Evolutionary conservation across 2,888 invertebrate genomes (phyloP).

Genomic region (Lagria hirta): DNA sequence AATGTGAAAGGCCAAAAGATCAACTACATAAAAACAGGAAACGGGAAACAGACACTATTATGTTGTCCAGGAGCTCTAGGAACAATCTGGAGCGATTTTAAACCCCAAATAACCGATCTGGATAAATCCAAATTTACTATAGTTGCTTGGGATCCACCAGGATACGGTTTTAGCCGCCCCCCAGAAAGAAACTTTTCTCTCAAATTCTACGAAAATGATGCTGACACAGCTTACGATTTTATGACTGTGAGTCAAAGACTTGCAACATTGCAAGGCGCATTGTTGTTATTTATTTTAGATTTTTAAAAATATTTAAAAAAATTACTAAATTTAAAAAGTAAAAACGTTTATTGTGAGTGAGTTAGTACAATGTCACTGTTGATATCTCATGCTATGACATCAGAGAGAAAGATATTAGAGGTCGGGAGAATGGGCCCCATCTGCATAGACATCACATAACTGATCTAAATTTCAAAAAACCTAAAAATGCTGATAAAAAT

Average conservation of each 20-base stretch:
- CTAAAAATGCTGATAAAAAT: too few relatives aligned
- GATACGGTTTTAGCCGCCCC: slow-evolving; percentile 82
- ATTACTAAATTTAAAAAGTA: too few relatives aligned
- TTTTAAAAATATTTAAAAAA: too few relatives aligned
- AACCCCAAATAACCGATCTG: slow-evolving; percentile 71
- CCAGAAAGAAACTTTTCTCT: slow-evolving; percentile 70
- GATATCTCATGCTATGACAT: too few relatives aligned
- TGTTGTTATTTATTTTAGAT: too few relatives aligned
- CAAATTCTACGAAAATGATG: slow-evolving; percentile 76
- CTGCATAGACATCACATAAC: too few relatives aligned
- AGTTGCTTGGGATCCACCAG: slow-evolving; percentile 83
- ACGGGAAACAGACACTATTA: slow-evolving; percentile 63
- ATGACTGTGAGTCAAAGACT: slow-evolving; percentile 66
- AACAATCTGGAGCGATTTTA: slow-evolving; percentile 80
- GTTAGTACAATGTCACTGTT: too few relatives aligned
- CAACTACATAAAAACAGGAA: slow-evolving; percentile 65
- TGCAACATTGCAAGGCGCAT: too few relatives aligned
- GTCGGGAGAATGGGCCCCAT: too few relatives aligned
- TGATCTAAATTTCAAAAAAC: too few relatives aligned
- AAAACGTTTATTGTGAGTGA: too few relatives aligned
- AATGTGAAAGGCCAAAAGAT: slow-evolving; percentile 62
- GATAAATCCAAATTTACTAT: slow-evolving; percentile 64
- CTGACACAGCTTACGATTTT: slow-evolving; percentile 66
- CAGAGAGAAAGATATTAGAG: too few relatives aligned
- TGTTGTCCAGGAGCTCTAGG: slow-evolving; percentile 82